Conservation (phyloP, 2,888 invertebrate genomes). For the Dynastes tityus region DNA sequence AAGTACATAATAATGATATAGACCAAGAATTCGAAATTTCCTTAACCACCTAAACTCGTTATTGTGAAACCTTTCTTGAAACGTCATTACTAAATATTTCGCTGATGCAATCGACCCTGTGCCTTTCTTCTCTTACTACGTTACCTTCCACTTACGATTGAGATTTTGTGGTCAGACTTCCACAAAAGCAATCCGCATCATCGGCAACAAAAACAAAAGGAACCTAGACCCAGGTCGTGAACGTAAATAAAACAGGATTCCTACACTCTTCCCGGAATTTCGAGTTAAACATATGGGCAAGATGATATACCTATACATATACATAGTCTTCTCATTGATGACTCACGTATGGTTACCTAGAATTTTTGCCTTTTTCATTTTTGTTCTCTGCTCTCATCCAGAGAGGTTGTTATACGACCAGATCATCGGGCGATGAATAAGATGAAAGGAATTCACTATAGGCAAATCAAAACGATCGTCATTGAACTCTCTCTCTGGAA, state of each 20-base stretch:
- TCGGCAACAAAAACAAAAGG: slow-evolving; percentile 25
- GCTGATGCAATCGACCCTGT: slow-evolving; percentile 5
- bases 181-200: background rate
- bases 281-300: background rate
- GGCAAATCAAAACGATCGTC: slow-evolving; percentile 13
- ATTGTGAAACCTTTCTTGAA: too few relatives aligned
- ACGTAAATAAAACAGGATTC: slow-evolving; percentile 25
- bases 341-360: slow-evolving; percentile 35
- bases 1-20: too few relatives aligned
- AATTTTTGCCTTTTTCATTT: slow-evolving; percentile 33
- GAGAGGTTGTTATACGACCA: background rate
- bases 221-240: slow-evolving; percentile 29
- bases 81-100: background rate
- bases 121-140: background rate
- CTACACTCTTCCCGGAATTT: slow-evolving; percentile 29
- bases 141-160: background rate
- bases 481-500: slow-evolving; percentile 2
- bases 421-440: slow-evolving; percentile 28
- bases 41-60: too few relatives aligned
- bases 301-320: background rate
- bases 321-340: slow-evolving; percentile 3
- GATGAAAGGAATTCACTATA: slow-evolving; percentile 34
- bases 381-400: slow-evolving; percentile 1
- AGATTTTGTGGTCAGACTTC: background rate
- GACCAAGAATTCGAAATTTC: too few relatives aligned